Evolutionary conservation across 2,888 invertebrate genomes (phyloP).

Genomic region (Drosophila kambysellisi): DNA sequence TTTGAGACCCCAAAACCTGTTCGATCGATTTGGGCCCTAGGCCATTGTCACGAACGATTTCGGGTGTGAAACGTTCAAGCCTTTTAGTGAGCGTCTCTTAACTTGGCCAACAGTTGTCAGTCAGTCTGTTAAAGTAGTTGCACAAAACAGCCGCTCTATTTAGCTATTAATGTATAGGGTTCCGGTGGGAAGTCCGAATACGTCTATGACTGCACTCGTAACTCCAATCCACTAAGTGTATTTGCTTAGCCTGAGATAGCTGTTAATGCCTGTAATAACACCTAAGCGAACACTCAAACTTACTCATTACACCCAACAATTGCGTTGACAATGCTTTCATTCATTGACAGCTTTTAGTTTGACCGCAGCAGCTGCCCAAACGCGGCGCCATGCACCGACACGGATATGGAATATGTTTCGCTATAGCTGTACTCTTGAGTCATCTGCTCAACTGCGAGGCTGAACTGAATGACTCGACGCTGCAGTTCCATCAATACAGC

Average conservation of each 20-base stretch:
- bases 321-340: slow-evolving; percentile 42
- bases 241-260: slow-evolving; percentile 33
- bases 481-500: slow-evolving; percentile 22
- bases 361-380: slow-evolving; percentile 18
- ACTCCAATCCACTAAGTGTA: slow-evolving; percentile 48
- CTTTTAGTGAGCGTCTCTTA: slow-evolving; percentile 27
- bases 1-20: slow-evolving; percentile 13
- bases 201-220: slow-evolving; percentile 7
- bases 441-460: slow-evolving; percentile 4
- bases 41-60: slow-evolving; percentile 27
- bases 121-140: not conserved
- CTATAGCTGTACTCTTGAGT: slow-evolving; percentile 13
- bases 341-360: slow-evolving; percentile 45
- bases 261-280: slow-evolving; percentile 37
- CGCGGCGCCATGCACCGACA: slow-evolving; percentile 36
- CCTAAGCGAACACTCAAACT: slow-evolving; percentile 25
- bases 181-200: slow-evolving; percentile 26
- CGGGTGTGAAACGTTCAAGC: slow-evolving; percentile 25
- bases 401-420: slow-evolving; percentile 29
- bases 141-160: slow-evolving; percentile 8
- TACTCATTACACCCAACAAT: slow-evolving; percentile 22
- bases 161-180: slow-evolving; percentile 15
- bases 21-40: slow-evolving; percentile 38
- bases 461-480: slow-evolving; percentile 38
- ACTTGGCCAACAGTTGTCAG: not conserved